Evolutionary conservation across 2,888 invertebrate genomes (phyloP).

Genomic region (Rhimphoctona megacephalus): DNA sequence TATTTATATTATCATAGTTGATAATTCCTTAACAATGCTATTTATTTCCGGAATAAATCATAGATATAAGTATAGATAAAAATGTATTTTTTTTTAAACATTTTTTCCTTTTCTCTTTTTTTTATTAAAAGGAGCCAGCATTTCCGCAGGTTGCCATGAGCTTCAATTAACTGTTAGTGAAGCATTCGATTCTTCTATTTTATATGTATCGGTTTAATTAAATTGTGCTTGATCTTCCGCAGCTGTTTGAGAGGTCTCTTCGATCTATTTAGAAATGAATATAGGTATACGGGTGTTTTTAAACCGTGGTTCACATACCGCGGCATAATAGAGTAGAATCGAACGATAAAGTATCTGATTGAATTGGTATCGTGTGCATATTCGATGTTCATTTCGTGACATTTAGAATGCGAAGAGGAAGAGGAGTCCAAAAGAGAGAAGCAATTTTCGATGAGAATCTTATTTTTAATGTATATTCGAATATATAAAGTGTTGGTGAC

Average conservation of each 20-base stretch:
- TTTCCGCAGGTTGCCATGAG: constrained; percentile 61
- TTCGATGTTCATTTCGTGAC: constrained; percentile 60
- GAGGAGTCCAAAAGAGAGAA: constrained; percentile 33
- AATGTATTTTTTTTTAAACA: background rate
- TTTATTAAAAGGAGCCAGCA: constrained; percentile 18
- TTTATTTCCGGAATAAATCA: background rate
- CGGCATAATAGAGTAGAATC: constrained; percentile 45
- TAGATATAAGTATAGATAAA: background rate
- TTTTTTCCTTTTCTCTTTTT: background rate
- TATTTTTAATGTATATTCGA: background rate
- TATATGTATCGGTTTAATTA: constrained; percentile 73
- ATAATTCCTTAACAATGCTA: too few relatives aligned
- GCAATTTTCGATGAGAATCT: constrained; percentile 39
- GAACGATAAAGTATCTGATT: constrained; percentile 61
- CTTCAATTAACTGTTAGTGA: constrained; percentile 66
- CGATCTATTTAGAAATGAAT: constrained; percentile 24
- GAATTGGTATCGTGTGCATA: constrained; percentile 60
- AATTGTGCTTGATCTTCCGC: constrained; percentile 72
- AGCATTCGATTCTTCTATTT: constrained; percentile 59
- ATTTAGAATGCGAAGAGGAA: constrained; percentile 53
- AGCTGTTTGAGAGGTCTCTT: constrained; percentile 56
- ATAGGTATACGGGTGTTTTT: background rate
- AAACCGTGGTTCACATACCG: constrained; percentile 5
- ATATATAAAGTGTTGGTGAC: background rate
- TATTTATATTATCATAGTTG: background rate